Percentiles rank a stretch among this genome's conserved stretches.
These are phyloP conservation scores for Percina caprodes DNA, from an alignment of 2,113 vertebrate genomes.

Conservation along the genomic window DNA sequence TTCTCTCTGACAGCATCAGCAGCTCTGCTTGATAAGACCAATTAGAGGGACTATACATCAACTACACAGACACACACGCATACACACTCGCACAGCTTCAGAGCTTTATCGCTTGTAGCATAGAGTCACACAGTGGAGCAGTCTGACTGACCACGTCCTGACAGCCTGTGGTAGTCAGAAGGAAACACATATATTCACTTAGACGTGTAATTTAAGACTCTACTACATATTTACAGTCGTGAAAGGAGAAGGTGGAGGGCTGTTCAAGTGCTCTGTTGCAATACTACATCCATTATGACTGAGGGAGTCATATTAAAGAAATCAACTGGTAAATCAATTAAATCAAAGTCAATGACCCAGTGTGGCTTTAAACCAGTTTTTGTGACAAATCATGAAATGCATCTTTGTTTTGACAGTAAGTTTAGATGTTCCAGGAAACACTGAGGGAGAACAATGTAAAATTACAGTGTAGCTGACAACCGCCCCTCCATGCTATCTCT, in stretches of 20 bases:
- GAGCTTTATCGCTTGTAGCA: background rate
- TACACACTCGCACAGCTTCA: background rate
- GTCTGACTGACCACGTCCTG: too few relatives aligned
- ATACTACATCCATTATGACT: too few relatives aligned
- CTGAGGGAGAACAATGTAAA: constrained; percentile 52
- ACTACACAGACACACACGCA: constrained; percentile 7
- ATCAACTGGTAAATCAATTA: too few relatives aligned
- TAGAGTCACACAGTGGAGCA: too few relatives aligned
- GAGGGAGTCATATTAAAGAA: too few relatives aligned
- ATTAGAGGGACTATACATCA: constrained; percentile 52
- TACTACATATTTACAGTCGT: too few relatives aligned
- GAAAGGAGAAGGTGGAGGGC: too few relatives aligned
- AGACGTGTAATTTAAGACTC: too few relatives aligned
- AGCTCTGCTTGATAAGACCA: constrained; percentile 33
- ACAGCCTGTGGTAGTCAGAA: too few relatives aligned
- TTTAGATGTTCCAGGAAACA: constrained; percentile 24
- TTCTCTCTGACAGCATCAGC: constrained; percentile 34
- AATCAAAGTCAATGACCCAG: too few relatives aligned
- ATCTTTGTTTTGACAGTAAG: constrained; percentile 32
- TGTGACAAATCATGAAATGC: constrained; percentile 17
- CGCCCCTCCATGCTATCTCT: constrained; percentile 36
- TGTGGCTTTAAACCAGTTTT: constrained; percentile 29
- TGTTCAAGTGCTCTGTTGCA: too few relatives aligned
- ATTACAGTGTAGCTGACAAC: constrained; percentile 55
- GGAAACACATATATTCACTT: too few relatives aligned